A percentile compares a stretch with the other conserved stretches of the same genome.
These are phyloP conservation scores for Crioceris asparagi DNA, from an alignment of 2,888 invertebrate species.

Conservation along the genomic window DNA sequence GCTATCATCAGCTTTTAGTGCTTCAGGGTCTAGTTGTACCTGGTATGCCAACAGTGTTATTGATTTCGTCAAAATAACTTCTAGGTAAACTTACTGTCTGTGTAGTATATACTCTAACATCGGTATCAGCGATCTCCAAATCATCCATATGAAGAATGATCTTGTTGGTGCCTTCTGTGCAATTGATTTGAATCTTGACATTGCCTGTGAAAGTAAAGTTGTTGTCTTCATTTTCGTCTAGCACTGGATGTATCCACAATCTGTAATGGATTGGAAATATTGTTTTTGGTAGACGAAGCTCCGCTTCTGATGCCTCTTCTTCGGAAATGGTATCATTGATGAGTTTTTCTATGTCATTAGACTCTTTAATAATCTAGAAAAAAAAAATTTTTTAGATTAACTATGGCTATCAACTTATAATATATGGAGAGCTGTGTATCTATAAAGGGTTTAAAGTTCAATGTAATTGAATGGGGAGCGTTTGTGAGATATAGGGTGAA, in stretches of 20 bases:
- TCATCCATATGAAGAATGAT: constrained; percentile 32
- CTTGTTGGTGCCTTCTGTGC: constrained; percentile 27
- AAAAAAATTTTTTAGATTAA: too few species aligned
- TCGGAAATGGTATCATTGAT: constrained; percentile 31
- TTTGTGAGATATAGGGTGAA: too few species aligned
- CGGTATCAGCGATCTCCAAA: constrained; percentile 25
- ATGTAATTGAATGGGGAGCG: too few species aligned
- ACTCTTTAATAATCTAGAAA: constrained; percentile 25
- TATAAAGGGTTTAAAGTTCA: too few species aligned
- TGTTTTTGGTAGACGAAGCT: constrained; percentile 27
- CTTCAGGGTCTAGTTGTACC: background rate
- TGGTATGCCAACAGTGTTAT: background rate
- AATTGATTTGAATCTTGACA: constrained; percentile 30
- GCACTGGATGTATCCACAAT: constrained; percentile 30
- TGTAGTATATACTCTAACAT: constrained; percentile 23
- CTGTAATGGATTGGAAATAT: constrained; percentile 30
- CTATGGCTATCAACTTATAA: too few species aligned
- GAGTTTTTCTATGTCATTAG: constrained; percentile 32
- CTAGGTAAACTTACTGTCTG: too few species aligned
- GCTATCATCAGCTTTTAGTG: background rate
- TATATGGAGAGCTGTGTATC: too few species aligned
- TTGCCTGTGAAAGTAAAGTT: constrained; percentile 33
- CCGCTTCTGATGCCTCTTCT: constrained; percentile 21
- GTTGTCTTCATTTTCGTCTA: constrained; percentile 26
- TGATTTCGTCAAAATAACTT: too few species aligned